Evolutionary conservation across 1,140 invertebrate species (phyloP).

Genomic region (Venustaconcha ellipsiformis): DNA sequence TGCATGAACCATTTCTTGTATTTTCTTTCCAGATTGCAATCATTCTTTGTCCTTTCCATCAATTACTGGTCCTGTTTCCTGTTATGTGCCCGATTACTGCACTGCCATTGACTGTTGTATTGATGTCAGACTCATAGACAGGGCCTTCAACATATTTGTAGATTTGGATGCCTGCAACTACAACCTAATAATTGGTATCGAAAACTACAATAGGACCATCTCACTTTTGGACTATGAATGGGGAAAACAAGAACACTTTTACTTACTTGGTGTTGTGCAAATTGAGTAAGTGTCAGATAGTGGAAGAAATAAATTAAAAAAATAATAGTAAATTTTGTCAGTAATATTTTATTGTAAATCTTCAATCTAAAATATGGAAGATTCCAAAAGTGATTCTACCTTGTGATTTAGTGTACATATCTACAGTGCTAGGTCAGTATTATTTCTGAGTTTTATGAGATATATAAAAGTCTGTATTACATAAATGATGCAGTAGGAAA

Average conservation of each 20-base stretch:
- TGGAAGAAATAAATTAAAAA: too few species aligned
- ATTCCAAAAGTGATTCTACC: too few species aligned
- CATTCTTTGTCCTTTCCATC: conserved; percentile 1
- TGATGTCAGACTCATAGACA: conserved; percentile 12
- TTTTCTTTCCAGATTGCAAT: conserved; percentile 10
- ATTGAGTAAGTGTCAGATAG: conserved; percentile 3
- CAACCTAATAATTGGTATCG: conserved; percentile 24
- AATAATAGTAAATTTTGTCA: too few species aligned
- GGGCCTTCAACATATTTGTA: conserved; percentile 23
- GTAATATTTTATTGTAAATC: too few species aligned
- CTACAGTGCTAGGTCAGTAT: too few species aligned
- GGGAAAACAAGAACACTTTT: conserved; percentile 22
- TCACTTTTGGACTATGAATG: conserved; percentile 32
- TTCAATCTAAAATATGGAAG: too few species aligned
- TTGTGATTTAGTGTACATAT: too few species aligned
- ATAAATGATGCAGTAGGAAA: too few species aligned
- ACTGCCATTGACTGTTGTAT: conserved; percentile 34
- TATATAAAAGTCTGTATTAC: too few species aligned
- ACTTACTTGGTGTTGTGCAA: conserved; percentile 5
- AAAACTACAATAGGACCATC: conserved; percentile 20
- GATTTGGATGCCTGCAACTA: conserved; percentile 31
- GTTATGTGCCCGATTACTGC: conserved; percentile 29
- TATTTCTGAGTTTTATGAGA: too few species aligned
- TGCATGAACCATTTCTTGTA: too few species aligned
- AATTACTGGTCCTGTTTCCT: conserved; percentile 14